Percentiles rank a stretch among this genome's conserved stretches.
phyloP scores from a whole-genome alignment of 92 coral and sea anemone species.

The Porites evermanni region DNA sequence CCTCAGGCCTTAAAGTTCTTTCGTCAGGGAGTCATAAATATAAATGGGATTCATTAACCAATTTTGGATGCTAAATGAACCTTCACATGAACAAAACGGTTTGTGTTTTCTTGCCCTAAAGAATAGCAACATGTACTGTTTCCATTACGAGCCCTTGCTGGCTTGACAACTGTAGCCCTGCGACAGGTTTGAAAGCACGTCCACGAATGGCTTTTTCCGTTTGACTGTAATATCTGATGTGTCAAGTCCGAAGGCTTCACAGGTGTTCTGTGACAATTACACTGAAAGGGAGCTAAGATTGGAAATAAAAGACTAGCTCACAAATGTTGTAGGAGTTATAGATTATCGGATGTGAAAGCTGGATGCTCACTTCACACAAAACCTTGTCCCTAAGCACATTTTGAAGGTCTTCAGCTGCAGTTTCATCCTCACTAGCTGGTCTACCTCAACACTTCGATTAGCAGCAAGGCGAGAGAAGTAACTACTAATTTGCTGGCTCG shows the following conservation, averaged over 20 bases:
- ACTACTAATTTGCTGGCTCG: conserved; percentile 55
- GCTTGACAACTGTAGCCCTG: background rate
- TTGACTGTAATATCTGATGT: conserved; percentile 42
- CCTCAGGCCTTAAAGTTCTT: too few relatives aligned
- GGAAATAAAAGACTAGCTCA: conserved; percentile 29
- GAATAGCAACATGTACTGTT: background rate
- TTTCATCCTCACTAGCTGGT: conserved; percentile 52
- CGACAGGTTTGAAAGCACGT: conserved; percentile 27
- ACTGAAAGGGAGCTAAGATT: conserved; percentile 59
- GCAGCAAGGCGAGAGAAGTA: conserved; percentile 63
- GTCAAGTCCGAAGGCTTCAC: conserved; percentile 52
- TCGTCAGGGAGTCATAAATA: too few relatives aligned
- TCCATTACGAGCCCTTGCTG: background rate
- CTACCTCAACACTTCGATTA: conserved; percentile 42
- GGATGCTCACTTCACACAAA: conserved; percentile 53
- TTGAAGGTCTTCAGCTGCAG: conserved; percentile 29
- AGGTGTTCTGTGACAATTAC: conserved; percentile 47
- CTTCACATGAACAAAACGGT: too few relatives aligned
- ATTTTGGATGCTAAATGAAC: too few relatives aligned
- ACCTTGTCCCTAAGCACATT: conserved; percentile 45
- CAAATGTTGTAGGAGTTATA: conserved; percentile 60
- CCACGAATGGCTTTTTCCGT: conserved; percentile 54
- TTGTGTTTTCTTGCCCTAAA: background rate
- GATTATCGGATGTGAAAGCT: conserved; percentile 54
- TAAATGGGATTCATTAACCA: too few relatives aligned